Percentiles rank a stretch among this genome's conserved stretches.
Conservation (phyloP, 2,797 vertebrate species). For the Gallinago solitaria region DNA sequence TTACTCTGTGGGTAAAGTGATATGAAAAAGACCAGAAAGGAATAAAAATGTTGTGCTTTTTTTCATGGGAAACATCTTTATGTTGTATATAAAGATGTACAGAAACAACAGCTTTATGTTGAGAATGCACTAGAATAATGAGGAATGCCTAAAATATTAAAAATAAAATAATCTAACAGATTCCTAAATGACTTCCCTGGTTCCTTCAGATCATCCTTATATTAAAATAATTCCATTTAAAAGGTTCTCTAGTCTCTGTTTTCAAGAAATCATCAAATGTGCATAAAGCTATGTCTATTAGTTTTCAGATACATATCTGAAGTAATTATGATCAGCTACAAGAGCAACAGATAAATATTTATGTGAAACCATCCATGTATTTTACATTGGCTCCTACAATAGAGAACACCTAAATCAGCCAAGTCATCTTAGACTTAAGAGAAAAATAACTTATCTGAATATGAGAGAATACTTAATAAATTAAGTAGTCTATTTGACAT, state of each 20-base stretch:
- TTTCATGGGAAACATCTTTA: neutral
- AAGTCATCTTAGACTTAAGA: neutral
- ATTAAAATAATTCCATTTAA: neutral
- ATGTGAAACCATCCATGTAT: neutral
- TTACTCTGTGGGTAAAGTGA: neutral
- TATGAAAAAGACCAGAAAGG: neutral
- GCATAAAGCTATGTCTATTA: neutral
- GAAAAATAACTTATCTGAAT: neutral
- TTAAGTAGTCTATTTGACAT: neutral
- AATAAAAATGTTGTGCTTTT: neutral
- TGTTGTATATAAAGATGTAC: too few relatives aligned
- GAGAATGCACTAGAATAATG: neutral
- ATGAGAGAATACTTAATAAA: neutral
- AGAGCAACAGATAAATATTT: neutral
- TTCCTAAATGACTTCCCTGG: neutral
- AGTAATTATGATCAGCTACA: neutral
- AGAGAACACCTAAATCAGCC: neutral
- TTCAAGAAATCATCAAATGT: neutral
- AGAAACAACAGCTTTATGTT: neutral
- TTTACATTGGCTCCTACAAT: neutral
- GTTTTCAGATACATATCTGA: neutral
- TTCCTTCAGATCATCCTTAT: neutral
- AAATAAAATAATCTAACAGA: neutral
- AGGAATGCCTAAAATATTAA: neutral
- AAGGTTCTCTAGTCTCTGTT: neutral